phyloP scores from a whole-genome alignment of 2,797 vertebrate genomes.

The Discoglossus pictus region DNA sequence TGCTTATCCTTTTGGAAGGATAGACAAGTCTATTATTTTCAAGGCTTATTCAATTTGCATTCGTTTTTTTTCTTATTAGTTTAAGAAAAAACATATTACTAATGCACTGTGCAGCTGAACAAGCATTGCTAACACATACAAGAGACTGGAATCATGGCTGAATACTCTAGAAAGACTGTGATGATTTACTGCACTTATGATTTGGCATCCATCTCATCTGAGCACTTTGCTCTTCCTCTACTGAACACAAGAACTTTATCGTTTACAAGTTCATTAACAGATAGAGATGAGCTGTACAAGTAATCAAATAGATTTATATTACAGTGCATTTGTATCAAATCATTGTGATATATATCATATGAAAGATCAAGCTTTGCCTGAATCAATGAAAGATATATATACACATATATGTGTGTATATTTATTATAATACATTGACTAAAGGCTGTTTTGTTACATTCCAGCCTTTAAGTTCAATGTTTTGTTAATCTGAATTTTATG shows the following conservation, averaged over 20 bases:
- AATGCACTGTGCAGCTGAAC: constrained; percentile 73
- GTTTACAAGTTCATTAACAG: constrained; percentile 23
- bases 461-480: no score
- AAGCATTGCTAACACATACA: constrained; percentile 56
- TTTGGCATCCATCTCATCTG: constrained; percentile 27
- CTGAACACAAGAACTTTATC: constrained; percentile 36
- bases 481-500: no score
- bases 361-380: no score
- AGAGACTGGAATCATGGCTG: constrained; percentile 19
- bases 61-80: constrained; percentile 21
- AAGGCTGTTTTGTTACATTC: no score
- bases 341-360: background rate
- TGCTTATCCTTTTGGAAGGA: no score
- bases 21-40: background rate
- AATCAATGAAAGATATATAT: no score
- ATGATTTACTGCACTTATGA: constrained; percentile 35
- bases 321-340: constrained; percentile 1
- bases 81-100: constrained; percentile 70
- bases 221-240: constrained; percentile 27
- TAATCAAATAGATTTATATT: constrained; percentile 15
- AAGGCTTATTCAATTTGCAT: background rate
- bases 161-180: constrained; percentile 25
- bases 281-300: constrained; percentile 22
- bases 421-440: no score
- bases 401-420: no score